phyloP scores from a whole-genome alignment of 2,888 invertebrate species.

The Meloe dianella region DNA sequence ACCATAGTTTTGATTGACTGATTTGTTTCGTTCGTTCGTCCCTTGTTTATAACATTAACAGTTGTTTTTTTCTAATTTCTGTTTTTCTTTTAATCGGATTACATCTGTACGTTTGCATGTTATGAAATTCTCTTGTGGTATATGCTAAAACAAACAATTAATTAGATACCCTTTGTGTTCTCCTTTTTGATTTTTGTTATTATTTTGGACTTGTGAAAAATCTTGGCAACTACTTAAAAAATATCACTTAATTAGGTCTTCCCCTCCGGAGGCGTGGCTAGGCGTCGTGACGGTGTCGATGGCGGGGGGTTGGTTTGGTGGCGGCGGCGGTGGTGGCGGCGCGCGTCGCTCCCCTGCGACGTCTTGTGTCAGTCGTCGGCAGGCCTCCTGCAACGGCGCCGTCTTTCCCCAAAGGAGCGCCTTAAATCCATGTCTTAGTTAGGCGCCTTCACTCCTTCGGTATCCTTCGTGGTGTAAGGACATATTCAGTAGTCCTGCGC shows the following conservation, averaged over 20 bases:
- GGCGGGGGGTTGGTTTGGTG: constrained; percentile 36
- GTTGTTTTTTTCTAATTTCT: too few species aligned
- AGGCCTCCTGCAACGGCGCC: constrained; percentile 58
- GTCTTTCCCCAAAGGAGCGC: constrained; percentile 58
- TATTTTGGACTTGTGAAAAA: constrained; percentile 46
- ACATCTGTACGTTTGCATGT: neutral
- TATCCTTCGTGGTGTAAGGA: constrained; percentile 59
- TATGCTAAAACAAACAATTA: neutral
- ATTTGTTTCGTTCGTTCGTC: constrained; percentile 10
- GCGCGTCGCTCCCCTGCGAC: constrained; percentile 56
- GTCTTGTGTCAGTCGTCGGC: constrained; percentile 61
- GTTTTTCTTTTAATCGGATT: neutral
- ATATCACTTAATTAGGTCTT: constrained; percentile 57
- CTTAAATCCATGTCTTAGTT: constrained; percentile 59
- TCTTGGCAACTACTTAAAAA: constrained; percentile 60
- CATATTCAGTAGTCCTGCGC: constrained; percentile 45
- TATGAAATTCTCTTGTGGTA: neutral
- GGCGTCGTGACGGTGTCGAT: constrained; percentile 43
- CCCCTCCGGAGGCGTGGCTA: constrained; percentile 57
- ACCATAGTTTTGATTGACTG: constrained; percentile 8
- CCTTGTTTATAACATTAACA: too few species aligned
- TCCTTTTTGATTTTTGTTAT: neutral
- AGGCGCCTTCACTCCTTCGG: constrained; percentile 59
- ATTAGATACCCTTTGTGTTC: neutral
- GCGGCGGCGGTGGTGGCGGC: constrained; percentile 55